A percentile compares a stretch with the other conserved stretches of the same genome.
Evolutionary conservation across 2,113 vertebrate genomes (phyloP).

Genomic region (Pristiophorus japonicus): DNA sequence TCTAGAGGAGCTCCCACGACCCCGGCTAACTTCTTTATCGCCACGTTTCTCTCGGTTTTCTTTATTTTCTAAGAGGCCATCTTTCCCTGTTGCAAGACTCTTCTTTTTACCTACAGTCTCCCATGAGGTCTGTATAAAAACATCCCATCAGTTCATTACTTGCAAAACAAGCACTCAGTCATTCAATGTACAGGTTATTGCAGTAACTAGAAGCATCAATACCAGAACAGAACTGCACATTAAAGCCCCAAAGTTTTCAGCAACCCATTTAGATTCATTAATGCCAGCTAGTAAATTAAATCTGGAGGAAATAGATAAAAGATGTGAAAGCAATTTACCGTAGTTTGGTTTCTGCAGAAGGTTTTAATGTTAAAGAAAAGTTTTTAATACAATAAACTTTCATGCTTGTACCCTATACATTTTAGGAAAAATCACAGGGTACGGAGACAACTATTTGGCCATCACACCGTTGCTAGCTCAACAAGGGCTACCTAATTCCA

Average conservation of each 20-base stretch:
- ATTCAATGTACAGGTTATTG: background rate
- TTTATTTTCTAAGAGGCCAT: conserved; percentile 74
- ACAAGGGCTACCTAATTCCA: background rate
- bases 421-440: background rate
- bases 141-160: background rate
- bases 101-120: conserved; percentile 96
- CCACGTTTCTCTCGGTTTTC: conserved; percentile 81
- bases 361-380: background rate
- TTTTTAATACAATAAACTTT: too few relatives aligned
- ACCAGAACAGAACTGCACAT: background rate
- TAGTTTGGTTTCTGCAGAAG: background rate
- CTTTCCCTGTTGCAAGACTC: conserved; percentile 69
- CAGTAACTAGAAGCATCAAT: background rate
- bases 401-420: background rate
- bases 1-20: conserved; percentile 69
- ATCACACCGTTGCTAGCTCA: background rate
- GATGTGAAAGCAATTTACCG: too few relatives aligned
- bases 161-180: background rate
- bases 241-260: background rate
- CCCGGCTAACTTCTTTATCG: conserved; percentile 73
- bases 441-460: background rate
- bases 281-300: too few relatives aligned
- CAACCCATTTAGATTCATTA: background rate
- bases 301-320: too few relatives aligned
- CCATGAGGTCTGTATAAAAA: conserved; percentile 75